Conservation (phyloP, 2,888 invertebrate species). For the Lithosia quadra region DNA sequence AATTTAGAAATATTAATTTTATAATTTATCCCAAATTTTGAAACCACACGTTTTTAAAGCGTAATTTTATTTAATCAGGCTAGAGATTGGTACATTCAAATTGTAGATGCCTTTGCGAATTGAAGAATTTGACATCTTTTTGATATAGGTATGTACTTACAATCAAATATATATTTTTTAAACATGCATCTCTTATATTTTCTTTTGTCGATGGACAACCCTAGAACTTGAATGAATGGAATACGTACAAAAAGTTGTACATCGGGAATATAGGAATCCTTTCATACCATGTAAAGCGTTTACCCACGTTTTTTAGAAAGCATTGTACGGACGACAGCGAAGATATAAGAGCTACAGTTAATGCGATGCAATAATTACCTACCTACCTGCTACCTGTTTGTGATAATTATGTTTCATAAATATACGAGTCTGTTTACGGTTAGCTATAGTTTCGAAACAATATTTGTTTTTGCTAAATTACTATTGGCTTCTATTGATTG, state of each 20-base stretch:
- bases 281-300: slow-evolving; percentile 52
- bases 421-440: not conserved
- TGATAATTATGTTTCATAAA: slow-evolving; percentile 2
- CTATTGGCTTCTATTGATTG: not conserved
- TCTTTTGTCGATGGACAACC: slow-evolving; percentile 43
- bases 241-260: slow-evolving; percentile 41
- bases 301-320: slow-evolving; percentile 61
- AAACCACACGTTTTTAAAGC: too few relatives aligned
- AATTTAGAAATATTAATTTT: too few relatives aligned
- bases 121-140: too few relatives aligned
- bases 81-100: too few relatives aligned
- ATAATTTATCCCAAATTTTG: too few relatives aligned
- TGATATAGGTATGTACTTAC: too few relatives aligned
- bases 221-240: slow-evolving; percentile 35
- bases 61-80: too few relatives aligned
- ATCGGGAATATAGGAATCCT: slow-evolving; percentile 48
- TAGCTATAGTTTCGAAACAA: not conserved
- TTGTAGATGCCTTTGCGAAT: too few relatives aligned
- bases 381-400: not conserved
- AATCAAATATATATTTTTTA: too few relatives aligned
- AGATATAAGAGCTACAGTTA: slow-evolving; percentile 48
- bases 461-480: not conserved
- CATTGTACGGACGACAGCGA: slow-evolving; percentile 52
- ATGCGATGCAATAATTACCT: slow-evolving; percentile 42
- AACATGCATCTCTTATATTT: too few relatives aligned